Evolutionary conservation across 2,113 vertebrate genomes (phyloP).

Genomic region (Eolophus roseicapilla): DNA sequence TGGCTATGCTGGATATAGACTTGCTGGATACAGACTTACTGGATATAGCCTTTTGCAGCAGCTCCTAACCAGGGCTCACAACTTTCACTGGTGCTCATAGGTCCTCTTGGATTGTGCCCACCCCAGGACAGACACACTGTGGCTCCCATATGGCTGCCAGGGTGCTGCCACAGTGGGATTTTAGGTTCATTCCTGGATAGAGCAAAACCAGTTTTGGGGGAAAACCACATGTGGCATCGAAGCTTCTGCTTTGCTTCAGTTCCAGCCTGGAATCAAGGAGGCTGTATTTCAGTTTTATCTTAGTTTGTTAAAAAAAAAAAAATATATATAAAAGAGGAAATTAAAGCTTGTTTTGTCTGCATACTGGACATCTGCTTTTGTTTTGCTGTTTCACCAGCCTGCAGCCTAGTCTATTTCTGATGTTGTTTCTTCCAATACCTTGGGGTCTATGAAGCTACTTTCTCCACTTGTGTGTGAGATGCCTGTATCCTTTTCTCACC

Average conservation of each 20-base stretch:
- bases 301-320: not conserved
- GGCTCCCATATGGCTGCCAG: rapidly evolving
- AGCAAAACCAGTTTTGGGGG: not conserved
- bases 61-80: not conserved
- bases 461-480: rapidly evolving
- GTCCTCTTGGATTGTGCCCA: not conserved
- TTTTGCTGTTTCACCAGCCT: not conserved
- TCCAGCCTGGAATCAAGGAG: not conserved
- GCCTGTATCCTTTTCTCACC: not conserved
- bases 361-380: not conserved
- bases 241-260: not conserved
- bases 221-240: not conserved
- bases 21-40: not conserved
- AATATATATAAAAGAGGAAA: not conserved
- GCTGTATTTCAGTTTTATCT: not conserved
- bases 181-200: not conserved
- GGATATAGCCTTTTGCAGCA: not conserved
- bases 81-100: not conserved
- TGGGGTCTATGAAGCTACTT: not conserved
- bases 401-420: not conserved
- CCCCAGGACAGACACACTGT: rapidly evolving
- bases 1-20: rapidly evolving
- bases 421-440: not conserved
- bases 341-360: not conserved
- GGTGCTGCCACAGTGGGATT: not conserved